Percentiles rank a stretch among this genome's conserved stretches.
These are phyloP conservation scores for Theocolax elegans DNA, from an alignment of 1,140 invertebrate species.

Conservation along the genomic window DNA sequence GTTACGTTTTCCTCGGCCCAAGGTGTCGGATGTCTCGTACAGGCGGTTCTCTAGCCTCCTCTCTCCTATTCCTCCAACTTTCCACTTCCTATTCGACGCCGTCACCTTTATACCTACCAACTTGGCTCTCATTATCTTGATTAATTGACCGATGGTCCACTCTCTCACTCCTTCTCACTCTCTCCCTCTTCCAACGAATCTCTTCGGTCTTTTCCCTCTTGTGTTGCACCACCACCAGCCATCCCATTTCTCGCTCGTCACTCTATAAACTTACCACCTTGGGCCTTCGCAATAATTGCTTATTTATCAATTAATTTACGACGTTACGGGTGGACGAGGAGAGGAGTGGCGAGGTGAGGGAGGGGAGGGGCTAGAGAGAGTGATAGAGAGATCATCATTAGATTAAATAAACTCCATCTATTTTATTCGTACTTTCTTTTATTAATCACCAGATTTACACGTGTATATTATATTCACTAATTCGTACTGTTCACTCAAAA, in stretches of 20 bases:
- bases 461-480: too few relatives aligned
- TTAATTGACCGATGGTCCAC: constrained; percentile 67
- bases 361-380: too few relatives aligned
- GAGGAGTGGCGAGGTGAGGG: too few relatives aligned
- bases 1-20: constrained; percentile 31
- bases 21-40: constrained; percentile 66
- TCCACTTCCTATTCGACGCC: constrained; percentile 38
- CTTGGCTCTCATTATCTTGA: constrained; percentile 67
- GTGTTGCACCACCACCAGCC: neutral
- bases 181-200: neutral
- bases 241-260: too few relatives aligned
- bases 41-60: constrained; percentile 52
- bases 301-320: constrained; percentile 44
- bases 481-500: too few relatives aligned
- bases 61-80: constrained; percentile 16
- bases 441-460: too few relatives aligned
- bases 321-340: too few relatives aligned
- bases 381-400: too few relatives aligned
- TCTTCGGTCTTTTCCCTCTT: neutral
- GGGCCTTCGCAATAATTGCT: constrained; percentile 29
- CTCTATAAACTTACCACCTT: constrained; percentile 2
- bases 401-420: too few relatives aligned
- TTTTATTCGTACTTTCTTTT: too few relatives aligned
- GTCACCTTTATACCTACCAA: constrained; percentile 40
- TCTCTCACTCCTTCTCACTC: constrained; percentile 41